Evolutionary conservation across 2,113 vertebrate species (phyloP), one percentile per base, ranked within the genome.

Genomic region (Macroglossus sobrinus): DNA sequence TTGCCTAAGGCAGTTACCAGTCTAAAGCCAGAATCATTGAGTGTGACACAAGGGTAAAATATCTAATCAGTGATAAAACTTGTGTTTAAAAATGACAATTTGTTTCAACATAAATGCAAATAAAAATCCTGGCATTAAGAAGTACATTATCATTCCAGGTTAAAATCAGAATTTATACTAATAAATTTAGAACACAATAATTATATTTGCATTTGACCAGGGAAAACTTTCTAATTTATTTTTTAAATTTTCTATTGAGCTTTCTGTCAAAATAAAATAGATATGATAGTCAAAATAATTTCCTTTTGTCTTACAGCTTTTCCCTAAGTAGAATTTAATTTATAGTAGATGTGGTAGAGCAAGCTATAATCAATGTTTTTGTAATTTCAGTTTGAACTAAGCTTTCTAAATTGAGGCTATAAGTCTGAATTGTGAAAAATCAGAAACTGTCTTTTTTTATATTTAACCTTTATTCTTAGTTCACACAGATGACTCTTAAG

Each of bases 161-260:
- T 93, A 95, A 97, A 95, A 45, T 85, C 16, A 78, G 33, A 91
- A 85, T 89, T 97, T 64, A 84, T 64, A 47, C 64, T 66, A 50
- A 66, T 81, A 87, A 75, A 78, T 92, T 92, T 78, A 79, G 50
- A 95, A 85, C 61, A 92, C 92, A 95, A 55, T 53, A 59, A 81
- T 92, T 84, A 76, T 45, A 30, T 14, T 81, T 86, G 43, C 14
- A 81, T 84, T 96, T 95, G 55, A n/a, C 16, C 21, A 68, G 40
- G 24, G 55, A 74, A 96, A 96, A 40, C 28, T 84, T 96, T 50
- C 13, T 43, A 22, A 38, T 95, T 91, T 86, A 81, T 86, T n/a
- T 82, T 64, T 64, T 55, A 47, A 74, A 81, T 76, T 95, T 94
- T 94, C 11, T 95, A 0, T 95, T 78, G 18, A 74, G 11, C 11